Evolutionary conservation across 2,888 invertebrate genomes (phyloP), one percentile per base, ranked within the genome.

Genomic region (Carterocephalus palaemon): DNA sequence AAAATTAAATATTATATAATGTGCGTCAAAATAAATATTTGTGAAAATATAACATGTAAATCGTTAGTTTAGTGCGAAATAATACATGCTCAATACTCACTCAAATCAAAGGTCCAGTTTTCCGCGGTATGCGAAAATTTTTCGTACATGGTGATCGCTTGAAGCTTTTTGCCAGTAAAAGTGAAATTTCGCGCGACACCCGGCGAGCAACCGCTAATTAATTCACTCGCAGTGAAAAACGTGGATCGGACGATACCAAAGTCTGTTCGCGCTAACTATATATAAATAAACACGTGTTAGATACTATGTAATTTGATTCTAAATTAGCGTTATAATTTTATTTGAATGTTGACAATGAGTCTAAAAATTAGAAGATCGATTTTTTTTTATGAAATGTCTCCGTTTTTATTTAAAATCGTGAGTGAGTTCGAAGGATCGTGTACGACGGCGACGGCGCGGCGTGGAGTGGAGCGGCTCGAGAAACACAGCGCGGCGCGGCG

Each of bases 141-240:
- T 62, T 67, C 59, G 75, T 79, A 78, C 75, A 65, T 66, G 66
- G 54, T 60, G 59, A 59, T n/a, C n/a, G n/a, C n/a, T n/a, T n/a
- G 57, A 60, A 59, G 58, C 59, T 71, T 68, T 70, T 75, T 67
- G 73, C 59, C 71, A 67, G 68, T 75, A 75, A 84, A 84, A 83
- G 82, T 83, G 79, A 84, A 85, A 83, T 75, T 81, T 72, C 63
- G 75, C 69, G 69, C 64, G 65, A 63, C 63, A 67, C 62, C 67
- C 59, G n/a, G n/a, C n/a, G n/a, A n/a, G n/a, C 64, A 62, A 67
- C 65, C 65, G 74, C 71, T 73, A 75, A 79, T 76, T 72, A 73
- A 76, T 75, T 77, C 78, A 81, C 75, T 75, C 59, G 62, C 62
- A 67, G 74, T 71, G 80, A 82, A 82, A 81, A 83, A 83, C 79